Conservation (phyloP, 2,888 invertebrate genomes). For the Tetragonisca angustula region DNA sequence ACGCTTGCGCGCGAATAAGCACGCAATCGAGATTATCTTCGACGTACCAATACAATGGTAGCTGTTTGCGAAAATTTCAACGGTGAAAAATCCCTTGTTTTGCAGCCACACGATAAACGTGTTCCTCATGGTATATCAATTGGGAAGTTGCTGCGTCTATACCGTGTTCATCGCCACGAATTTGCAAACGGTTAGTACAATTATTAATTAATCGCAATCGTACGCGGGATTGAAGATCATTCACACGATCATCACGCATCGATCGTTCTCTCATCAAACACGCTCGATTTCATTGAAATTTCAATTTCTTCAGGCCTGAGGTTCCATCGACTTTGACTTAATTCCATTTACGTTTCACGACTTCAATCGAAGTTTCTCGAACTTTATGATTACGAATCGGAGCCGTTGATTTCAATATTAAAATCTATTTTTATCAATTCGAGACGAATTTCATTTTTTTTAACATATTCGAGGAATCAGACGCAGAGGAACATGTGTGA, state of each 20-base stretch:
- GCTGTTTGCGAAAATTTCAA: not conserved
- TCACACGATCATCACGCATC: not conserved
- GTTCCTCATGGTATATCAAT: constrained; percentile 94
- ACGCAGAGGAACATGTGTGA: no score
- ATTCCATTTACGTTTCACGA: no score
- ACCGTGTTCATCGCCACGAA: constrained; percentile 96
- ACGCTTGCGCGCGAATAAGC: not conserved
- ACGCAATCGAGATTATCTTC: not conserved
- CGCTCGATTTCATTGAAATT: not conserved
- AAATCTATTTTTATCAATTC: no score
- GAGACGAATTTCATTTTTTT: no score
- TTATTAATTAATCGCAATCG: constrained; percentile 4
- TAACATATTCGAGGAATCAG: no score
- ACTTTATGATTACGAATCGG: no score
- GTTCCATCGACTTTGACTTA: no score
- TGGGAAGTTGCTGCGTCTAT: constrained; percentile 98
- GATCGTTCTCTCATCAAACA: not conserved
- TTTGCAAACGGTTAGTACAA: constrained; percentile 87
- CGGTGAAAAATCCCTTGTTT: constrained; percentile 66
- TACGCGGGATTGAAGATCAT: not conserved
- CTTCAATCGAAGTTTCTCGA: no score
- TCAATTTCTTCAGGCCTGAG: not conserved
- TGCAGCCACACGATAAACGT: constrained; percentile 89
- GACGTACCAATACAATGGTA: no score
- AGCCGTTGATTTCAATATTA: no score